phyloP scores from a whole-genome alignment of 1,140 invertebrate species.

The Leptinotarsa undecemlineata region DNA sequence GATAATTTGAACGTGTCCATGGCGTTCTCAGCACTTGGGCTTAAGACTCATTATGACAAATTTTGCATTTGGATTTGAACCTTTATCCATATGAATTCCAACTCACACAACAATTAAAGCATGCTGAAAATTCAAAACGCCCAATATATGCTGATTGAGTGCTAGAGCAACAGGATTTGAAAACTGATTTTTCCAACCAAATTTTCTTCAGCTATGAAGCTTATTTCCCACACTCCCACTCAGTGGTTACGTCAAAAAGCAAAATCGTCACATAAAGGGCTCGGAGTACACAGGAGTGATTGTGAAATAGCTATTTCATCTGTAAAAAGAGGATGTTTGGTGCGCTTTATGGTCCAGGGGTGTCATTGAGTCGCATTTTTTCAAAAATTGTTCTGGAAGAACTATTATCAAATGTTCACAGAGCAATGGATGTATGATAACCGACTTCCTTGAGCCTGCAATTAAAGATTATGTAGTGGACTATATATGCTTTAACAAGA shows the following conservation, averaged over 20 bases:
- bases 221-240: neutral
- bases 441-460: no score
- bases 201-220: conserved; percentile 16
- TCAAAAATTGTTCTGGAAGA: no score
- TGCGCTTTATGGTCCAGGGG: conserved; percentile 26
- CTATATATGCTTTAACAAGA: no score
- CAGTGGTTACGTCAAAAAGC: neutral
- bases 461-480: no score
- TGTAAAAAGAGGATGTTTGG: conserved; percentile 24
- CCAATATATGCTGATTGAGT: neutral
- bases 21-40: no score
- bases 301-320: conserved; percentile 15
- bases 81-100: neutral
- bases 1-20: no score
- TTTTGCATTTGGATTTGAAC: no score
- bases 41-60: no score
- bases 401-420: no score
- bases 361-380: conserved; percentile 31
- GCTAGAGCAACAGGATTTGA: neutral
- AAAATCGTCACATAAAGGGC: neutral
- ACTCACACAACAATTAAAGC: neutral
- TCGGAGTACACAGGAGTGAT: neutral
- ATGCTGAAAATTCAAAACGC: neutral
- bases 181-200: conserved; percentile 13
- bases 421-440: no score